Percentiles rank a stretch among this genome's conserved stretches.
Conservation (phyloP, 1,140 invertebrate species). For the Bombus fervidus region DNA sequence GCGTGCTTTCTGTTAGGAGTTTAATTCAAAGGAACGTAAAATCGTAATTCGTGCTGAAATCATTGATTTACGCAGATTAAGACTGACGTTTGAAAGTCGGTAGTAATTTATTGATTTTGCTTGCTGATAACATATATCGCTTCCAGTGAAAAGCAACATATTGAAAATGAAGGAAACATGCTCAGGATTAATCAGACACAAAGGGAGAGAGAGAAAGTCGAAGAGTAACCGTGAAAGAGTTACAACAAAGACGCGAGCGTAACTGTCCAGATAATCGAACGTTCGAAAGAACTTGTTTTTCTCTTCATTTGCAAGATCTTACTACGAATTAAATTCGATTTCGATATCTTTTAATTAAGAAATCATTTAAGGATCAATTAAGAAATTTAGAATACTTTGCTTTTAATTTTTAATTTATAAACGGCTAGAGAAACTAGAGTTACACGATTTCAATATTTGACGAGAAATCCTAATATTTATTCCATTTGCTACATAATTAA, state of each 20-base stretch:
- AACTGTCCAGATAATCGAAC: conserved; percentile 14
- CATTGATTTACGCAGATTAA: background rate
- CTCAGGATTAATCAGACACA: conserved; percentile 37
- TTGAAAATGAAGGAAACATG: conserved; percentile 43
- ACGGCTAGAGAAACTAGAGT: too few species aligned
- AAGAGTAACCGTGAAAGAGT: conserved; percentile 23
- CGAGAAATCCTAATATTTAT: background rate
- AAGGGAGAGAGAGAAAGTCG: conserved; percentile 52
- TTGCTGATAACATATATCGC: too few species aligned
- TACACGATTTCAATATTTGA: too few species aligned
- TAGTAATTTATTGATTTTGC: too few species aligned
- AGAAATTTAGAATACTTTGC: too few species aligned
- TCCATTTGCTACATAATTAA: background rate
- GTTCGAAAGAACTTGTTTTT: background rate
- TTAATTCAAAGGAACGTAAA: background rate
- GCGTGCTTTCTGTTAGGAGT: background rate
- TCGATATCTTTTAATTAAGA: background rate
- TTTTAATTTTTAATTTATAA: too few species aligned
- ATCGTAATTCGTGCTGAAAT: background rate
- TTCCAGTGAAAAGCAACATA: background rate
- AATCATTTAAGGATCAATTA: too few species aligned
- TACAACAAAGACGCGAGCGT: background rate
- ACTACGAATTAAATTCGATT: background rate
- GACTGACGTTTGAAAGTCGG: background rate
- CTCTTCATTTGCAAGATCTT: background rate